These are phyloP conservation scores for Charadrius vociferus DNA, from an alignment of 2,113 vertebrate genomes.

Conservation along the genomic window DNA sequence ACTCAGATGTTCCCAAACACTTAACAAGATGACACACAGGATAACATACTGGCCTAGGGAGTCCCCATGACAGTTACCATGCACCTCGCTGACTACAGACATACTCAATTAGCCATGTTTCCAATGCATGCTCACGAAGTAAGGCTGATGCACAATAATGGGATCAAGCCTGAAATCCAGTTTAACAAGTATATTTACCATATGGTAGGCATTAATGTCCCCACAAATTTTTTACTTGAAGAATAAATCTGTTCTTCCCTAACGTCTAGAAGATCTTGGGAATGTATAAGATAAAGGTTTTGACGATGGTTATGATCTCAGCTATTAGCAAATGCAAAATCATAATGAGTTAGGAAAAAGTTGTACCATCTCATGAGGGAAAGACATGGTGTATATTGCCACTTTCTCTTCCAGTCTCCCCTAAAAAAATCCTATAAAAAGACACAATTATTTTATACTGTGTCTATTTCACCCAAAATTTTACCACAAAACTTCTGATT, in stretches of 20 bases:
- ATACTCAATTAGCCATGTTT: constrained; percentile 18
- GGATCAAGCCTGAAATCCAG: constrained; percentile 60
- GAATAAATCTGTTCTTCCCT: background rate
- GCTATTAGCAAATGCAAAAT: background rate
- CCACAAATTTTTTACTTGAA: background rate
- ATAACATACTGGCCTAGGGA: background rate
- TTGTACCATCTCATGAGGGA: background rate
- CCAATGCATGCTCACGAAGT: constrained; percentile 9
- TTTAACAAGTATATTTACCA: constrained; percentile 65
- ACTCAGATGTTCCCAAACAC: background rate
- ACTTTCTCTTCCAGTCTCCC: background rate
- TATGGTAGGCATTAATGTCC: constrained; percentile 35
- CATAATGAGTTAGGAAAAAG: background rate
- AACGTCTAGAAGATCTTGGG: background rate
- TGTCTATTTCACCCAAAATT: background rate
- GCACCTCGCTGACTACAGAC: background rate
- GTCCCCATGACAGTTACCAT: background rate
- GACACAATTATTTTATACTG: background rate
- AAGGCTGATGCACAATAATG: constrained; percentile 49
- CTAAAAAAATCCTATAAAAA: background rate
- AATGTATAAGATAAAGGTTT: background rate
- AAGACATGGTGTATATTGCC: background rate
- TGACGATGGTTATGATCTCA: background rate
- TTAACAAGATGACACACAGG: background rate
- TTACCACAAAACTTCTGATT: background rate